A percentile compares a stretch with the other conserved stretches of the same genome.
Evolutionary conservation across 1,140 invertebrate species (phyloP).

Genomic region (Paracyclopina nana): DNA sequence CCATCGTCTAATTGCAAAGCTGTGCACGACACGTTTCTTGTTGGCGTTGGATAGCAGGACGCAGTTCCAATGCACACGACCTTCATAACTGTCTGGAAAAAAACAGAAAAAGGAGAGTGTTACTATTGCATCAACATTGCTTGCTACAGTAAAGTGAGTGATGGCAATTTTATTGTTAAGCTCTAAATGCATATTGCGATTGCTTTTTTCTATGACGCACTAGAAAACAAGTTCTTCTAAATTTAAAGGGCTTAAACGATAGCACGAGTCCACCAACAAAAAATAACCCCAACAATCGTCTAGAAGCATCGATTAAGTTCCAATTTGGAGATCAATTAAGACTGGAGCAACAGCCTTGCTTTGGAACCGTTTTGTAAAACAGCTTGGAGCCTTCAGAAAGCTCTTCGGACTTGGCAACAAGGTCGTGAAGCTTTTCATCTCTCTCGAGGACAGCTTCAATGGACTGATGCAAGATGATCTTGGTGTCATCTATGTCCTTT

Average conservation of each 20-base stretch:
- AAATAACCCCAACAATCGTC: too few relatives aligned
- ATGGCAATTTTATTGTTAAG: too few relatives aligned
- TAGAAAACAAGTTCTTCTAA: too few relatives aligned
- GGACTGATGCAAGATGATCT: conserved; percentile 86
- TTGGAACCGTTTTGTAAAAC: conserved; percentile 92
- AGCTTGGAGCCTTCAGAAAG: conserved; percentile 89
- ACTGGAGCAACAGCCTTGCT: conserved; percentile 70
- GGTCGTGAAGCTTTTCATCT: conserved; percentile 96
- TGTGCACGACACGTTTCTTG: conserved; percentile 26
- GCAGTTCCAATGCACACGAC: conserved; percentile 28
- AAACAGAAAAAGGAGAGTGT: not conserved
- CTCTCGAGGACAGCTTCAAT: conserved; percentile 85
- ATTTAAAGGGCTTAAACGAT: too few relatives aligned
- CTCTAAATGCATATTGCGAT: too few relatives aligned
- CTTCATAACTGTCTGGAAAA: conserved; percentile 22
- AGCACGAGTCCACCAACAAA: too few relatives aligned
- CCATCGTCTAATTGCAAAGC: conserved; percentile 26
- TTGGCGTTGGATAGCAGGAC: conserved; percentile 27
- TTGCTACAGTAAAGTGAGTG: too few relatives aligned
- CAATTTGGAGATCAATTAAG: too few relatives aligned
- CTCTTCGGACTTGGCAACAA: conserved; percentile 88
- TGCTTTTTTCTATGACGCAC: too few relatives aligned
- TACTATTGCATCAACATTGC: too few relatives aligned
- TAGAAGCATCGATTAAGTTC: too few relatives aligned
- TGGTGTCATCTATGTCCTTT: conserved; percentile 93